A percentile compares a stretch with the other conserved stretches of the same genome.
Evolutionary conservation across 1,140 invertebrate species (phyloP).

Genomic region (Nylanderia fulva): DNA sequence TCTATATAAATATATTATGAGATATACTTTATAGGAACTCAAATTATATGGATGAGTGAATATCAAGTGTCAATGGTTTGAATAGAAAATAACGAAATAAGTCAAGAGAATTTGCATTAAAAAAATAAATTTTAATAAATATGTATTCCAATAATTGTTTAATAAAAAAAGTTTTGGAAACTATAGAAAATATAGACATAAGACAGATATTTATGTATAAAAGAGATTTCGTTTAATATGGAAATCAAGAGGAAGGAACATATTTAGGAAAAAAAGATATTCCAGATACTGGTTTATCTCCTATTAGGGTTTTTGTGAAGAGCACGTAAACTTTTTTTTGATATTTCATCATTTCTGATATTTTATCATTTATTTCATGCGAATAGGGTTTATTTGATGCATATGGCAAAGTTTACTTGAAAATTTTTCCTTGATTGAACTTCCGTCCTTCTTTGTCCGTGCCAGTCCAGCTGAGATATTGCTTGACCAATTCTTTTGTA

Average conservation of each 20-base stretch:
- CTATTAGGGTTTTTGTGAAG: conserved; percentile 64
- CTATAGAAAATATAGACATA: not conserved
- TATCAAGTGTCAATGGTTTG: not conserved
- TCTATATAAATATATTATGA: conserved; percentile 20
- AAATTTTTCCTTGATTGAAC: conserved; percentile 99
- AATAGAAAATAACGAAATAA: conserved; percentile 24
- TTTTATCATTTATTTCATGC: conserved; percentile 74
- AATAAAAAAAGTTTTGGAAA: not conserved
- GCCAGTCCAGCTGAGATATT: conserved; percentile 97
- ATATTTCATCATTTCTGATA: conserved; percentile 61
- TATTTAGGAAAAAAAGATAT: conserved; percentile 41
- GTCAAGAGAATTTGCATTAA: not conserved
- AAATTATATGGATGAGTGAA: conserved; percentile 24
- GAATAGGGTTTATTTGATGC: conserved; percentile 76
- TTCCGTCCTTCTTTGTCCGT: conserved; percentile 94
- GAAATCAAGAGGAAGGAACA: conserved; percentile 57
- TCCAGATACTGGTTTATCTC: conserved; percentile 4
- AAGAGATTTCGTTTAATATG: conserved; percentile 15
- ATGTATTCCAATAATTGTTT: not conserved
- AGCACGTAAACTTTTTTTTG: conserved; percentile 64
- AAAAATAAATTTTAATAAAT: not conserved
- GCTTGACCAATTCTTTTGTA: conserved; percentile 95
- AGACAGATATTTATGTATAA: not conserved
- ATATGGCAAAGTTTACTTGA: conserved; percentile 92
- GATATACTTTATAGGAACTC: conserved; percentile 7